A percentile compares a stretch with the other conserved stretches of the same genome.
Conservation (phyloP, 2,888 invertebrate genomes). For the Tachina grossa region DNA sequence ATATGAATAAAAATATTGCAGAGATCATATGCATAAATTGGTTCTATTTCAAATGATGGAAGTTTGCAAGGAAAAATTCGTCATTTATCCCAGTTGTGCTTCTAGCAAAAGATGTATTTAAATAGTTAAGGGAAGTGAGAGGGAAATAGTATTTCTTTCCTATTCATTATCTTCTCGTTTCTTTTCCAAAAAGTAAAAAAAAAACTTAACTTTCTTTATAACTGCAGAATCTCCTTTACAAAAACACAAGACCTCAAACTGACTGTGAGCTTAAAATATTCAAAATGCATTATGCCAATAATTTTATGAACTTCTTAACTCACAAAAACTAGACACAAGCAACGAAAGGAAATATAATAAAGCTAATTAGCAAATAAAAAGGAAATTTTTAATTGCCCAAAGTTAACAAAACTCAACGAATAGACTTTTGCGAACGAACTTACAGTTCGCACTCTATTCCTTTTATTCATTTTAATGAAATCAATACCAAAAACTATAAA, state of each 20-base stretch:
- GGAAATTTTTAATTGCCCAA: conserved; percentile 60
- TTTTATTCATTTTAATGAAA: conserved; percentile 50
- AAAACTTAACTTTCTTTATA: no score
- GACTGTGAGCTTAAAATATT: background rate
- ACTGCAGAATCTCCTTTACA: no score
- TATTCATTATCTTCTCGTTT: no score
- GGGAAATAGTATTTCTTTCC: no score
- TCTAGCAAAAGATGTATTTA: no score
- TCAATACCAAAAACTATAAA: conserved; percentile 44
- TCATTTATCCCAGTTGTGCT: no score
- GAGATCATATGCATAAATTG: no score
- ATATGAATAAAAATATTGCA: no score
- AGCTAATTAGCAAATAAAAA: conserved; percentile 55
- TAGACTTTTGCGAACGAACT: conserved; percentile 20
- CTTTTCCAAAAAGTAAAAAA: no score
- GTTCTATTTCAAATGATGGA: no score
- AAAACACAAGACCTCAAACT: background rate
- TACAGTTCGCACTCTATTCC: conserved; percentile 10
- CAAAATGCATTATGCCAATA: background rate
- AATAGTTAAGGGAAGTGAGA: no score
- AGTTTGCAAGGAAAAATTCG: no score
- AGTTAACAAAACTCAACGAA: conserved; percentile 40
- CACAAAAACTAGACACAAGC: conserved; percentile 1
- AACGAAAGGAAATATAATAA: background rate
- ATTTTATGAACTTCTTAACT: conserved; percentile 3